Evolutionary conservation across 2,113 vertebrate genomes (phyloP).

Genomic region (Amphiprion ocellaris): DNA sequence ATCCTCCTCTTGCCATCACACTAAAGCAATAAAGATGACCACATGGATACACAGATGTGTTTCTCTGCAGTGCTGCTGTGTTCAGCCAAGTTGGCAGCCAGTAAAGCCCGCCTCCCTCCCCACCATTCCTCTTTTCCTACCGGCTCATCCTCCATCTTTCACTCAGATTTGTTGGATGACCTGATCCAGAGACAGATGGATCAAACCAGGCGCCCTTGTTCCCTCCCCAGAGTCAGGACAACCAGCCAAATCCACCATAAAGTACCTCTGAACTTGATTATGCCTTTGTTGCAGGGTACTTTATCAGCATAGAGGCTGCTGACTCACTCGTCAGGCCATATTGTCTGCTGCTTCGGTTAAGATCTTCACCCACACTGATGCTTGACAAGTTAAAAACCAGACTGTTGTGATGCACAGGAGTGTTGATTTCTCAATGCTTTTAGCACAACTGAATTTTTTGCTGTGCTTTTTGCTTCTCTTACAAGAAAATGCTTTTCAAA

Average conservation of each 20-base stretch:
- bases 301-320: conserved; percentile 22
- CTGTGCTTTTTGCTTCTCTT: not conserved
- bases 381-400: conserved; percentile 27
- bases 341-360: conserved; percentile 14
- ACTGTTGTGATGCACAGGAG: conserved; percentile 3
- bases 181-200: conserved; percentile 66
- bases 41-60: conserved; percentile 63
- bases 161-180: conserved; percentile 55
- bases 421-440: not conserved
- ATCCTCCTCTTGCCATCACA: not conserved
- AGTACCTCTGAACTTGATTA: conserved; percentile 45
- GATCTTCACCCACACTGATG: conserved; percentile 1
- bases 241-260: conserved; percentile 41
- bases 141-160: conserved; percentile 60
- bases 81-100: conserved; percentile 64
- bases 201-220: conserved; percentile 27
- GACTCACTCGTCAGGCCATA: conserved; percentile 16
- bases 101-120: not conserved
- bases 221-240: conserved; percentile 27
- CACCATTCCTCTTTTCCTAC: conserved; percentile 12
- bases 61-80: conserved; percentile 36
- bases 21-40: conserved; percentile 12
- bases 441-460: not conserved
- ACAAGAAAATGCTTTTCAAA: too few relatives aligned
- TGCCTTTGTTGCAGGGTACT: conserved; percentile 4